Conservation (phyloP, 1,140 invertebrate species). For the Bombus cullumanus region DNA sequence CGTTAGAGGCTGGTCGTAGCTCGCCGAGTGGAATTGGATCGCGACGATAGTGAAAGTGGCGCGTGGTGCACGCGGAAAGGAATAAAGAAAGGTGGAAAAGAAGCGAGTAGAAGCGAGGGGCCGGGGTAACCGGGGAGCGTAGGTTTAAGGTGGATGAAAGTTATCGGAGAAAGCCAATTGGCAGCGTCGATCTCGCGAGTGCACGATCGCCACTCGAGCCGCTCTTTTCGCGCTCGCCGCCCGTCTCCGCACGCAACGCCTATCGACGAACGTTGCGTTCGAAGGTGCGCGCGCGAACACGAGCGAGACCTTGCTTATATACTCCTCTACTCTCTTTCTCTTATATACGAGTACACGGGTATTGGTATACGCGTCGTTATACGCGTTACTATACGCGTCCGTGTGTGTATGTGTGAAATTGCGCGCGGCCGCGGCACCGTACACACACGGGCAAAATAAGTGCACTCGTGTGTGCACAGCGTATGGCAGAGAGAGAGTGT, state of each 20-base stretch:
- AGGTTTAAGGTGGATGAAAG: constrained; percentile 77
- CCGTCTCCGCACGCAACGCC: background rate
- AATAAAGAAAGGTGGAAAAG: constrained; percentile 77
- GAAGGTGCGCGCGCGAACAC: background rate
- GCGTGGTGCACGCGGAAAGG: constrained; percentile 62
- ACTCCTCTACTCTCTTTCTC: background rate
- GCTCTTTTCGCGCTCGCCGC: constrained; percentile 30
- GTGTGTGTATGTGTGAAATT: constrained; percentile 19
- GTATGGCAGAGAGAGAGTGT: constrained; percentile 7
- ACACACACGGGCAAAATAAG: constrained; percentile 54
- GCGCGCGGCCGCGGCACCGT: background rate
- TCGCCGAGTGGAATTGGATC: constrained; percentile 61
- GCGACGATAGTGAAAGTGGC: constrained; percentile 69
- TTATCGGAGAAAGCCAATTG: constrained; percentile 82
- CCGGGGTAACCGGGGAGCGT: constrained; percentile 36
- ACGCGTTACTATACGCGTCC: background rate
- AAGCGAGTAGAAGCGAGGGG: constrained; percentile 51
- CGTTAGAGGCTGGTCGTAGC: constrained; percentile 31
- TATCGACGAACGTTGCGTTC: background rate
- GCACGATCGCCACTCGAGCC: background rate
- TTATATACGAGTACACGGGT: background rate
- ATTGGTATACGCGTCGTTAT: background rate
- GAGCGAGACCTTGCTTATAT: background rate
- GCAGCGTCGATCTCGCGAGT: constrained; percentile 65
- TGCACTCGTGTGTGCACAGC: constrained; percentile 51